Evolutionary conservation across 2,797 vertebrate species (phyloP).

Genomic region (Gambusia yucatana): DNA sequence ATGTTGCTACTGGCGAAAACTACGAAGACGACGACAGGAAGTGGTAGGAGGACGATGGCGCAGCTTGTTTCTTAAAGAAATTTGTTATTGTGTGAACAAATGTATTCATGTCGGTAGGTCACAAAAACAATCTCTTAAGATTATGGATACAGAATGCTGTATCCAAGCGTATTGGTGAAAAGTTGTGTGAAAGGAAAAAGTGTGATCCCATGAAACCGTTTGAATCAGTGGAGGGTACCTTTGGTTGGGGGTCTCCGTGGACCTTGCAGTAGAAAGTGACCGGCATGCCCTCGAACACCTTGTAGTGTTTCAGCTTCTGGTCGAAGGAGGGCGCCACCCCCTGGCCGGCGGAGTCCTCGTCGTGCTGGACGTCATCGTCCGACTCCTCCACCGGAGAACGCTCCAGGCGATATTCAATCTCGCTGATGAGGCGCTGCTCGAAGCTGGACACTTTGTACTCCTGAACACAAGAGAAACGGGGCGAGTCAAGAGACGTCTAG

Average conservation of each 20-base stretch:
- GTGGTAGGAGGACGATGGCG: too few species aligned
- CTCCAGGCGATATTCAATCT: slow-evolving; percentile 96
- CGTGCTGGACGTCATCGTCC: slow-evolving; percentile 88
- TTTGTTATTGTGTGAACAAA: too few species aligned
- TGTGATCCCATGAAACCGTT: neutral
- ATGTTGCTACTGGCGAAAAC: too few species aligned
- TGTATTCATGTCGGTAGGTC: neutral
- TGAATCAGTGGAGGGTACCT: slow-evolving; percentile 78
- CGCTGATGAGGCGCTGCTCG: slow-evolving; percentile 97
- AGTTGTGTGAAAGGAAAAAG: neutral
- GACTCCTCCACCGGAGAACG: slow-evolving; percentile 94
- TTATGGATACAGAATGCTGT: neutral
- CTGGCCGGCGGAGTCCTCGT: slow-evolving; percentile 77
- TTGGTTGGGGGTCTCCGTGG: slow-evolving; percentile 92
- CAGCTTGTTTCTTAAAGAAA: too few species aligned
- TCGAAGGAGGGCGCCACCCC: slow-evolving; percentile 85
- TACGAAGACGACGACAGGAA: too few species aligned
- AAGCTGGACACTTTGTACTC: slow-evolving; percentile 99
- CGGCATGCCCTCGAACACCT: slow-evolving; percentile 97
- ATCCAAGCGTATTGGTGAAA: neutral
- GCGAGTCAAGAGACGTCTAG: neutral
- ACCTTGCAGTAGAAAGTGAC: slow-evolving; percentile 95
- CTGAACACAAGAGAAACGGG: slow-evolving; percentile 66
- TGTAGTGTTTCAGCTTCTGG: slow-evolving; percentile 94
- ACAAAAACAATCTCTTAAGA: neutral